A percentile compares a stretch with the other conserved stretches of the same genome.
Conservation (phyloP, 1,140 invertebrate genomes). For the Cotesia glomerata region DNA sequence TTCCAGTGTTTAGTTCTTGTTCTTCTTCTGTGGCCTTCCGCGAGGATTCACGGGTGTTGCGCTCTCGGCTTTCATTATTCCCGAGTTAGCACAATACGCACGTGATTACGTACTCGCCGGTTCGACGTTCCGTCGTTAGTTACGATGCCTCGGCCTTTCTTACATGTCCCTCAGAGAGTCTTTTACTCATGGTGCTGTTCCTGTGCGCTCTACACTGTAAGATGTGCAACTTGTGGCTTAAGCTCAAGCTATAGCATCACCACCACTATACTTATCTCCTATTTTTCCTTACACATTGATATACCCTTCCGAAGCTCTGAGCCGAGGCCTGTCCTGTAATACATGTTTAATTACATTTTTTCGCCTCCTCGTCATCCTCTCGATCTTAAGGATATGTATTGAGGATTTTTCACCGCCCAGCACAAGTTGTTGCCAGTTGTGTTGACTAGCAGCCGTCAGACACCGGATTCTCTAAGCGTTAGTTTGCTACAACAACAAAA, state of each 20-base stretch:
- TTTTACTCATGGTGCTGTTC: conserved; percentile 12
- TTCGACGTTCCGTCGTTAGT: conserved; percentile 18
- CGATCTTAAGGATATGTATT: no score
- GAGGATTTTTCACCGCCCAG: no score
- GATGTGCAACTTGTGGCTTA: no score
- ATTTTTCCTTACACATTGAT: conserved; percentile 9
- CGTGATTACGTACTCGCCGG: conserved; percentile 24
- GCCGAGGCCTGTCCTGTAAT: neutral
- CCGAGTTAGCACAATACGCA: conserved; percentile 28
- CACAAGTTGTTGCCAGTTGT: no score
- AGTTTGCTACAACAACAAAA: no score
- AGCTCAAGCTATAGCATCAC: neutral
- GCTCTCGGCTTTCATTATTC: conserved; percentile 27
- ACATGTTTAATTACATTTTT: conserved; percentile 7
- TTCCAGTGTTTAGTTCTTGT: conserved; percentile 17
- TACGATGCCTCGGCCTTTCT: conserved; percentile 14
- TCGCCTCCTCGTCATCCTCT: neutral
- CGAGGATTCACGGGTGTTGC: conserved; percentile 29
- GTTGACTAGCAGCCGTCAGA: no score
- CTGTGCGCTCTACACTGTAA: neutral
- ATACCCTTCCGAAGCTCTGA: neutral
- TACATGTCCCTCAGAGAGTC: neutral
- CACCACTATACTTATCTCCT: neutral
- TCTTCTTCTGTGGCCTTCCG: conserved; percentile 20
- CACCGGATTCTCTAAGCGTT: no score